Evolutionary conservation across 2,888 invertebrate genomes (phyloP), one percentile per base, ranked within the genome.

Genomic region (Tachystola acroxantha): DNA sequence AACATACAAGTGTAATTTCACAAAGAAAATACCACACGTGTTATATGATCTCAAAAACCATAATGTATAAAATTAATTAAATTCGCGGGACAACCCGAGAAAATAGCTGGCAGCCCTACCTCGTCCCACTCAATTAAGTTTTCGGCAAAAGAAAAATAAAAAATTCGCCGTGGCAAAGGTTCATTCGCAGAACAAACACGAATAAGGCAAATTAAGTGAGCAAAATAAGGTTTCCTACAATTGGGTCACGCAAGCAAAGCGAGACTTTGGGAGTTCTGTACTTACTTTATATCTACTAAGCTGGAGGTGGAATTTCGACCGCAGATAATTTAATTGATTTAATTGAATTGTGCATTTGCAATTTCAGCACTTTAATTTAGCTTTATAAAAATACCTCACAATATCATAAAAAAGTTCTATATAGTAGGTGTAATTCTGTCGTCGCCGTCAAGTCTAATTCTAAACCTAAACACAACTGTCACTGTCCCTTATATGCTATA

Each of bases 121-220:
- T 14, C 50, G 47, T 56, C 62, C 64, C 64, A 60, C 73, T 73
- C 74, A 81, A 84, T 80, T 82, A 79, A 75, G 64, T 76, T 70
- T 60, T 50, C 53, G 54, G 53, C 57, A 54, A 67, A 69, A 69
- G 67, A 34, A 71, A 74, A 77, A 77, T 67, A 32, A 78, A 77
- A 79, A 80, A 70, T 59, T 67, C 57, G 43, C 62, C 57, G 53
- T 40, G 45, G 43, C 53, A 49, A 51, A 54, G 58, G 64, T 65
- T 64, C 73, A 76, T 79, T 78, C 76, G 55, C 65, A 69, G 70
- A 70, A 64, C 72, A 80, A 82, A 84, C 81, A 81, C 66, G 77
- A 75, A 79, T 76, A 63, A 73, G 64, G 69, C 64, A 78, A 86
- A 86, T 85, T 81, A 84, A 84, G 82, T 81, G 85, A 75, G 57